Evolutionary conservation across 1,140 invertebrate species (phyloP), one percentile per base, ranked within the genome.

Genomic region (Drosophila busckii): DNA sequence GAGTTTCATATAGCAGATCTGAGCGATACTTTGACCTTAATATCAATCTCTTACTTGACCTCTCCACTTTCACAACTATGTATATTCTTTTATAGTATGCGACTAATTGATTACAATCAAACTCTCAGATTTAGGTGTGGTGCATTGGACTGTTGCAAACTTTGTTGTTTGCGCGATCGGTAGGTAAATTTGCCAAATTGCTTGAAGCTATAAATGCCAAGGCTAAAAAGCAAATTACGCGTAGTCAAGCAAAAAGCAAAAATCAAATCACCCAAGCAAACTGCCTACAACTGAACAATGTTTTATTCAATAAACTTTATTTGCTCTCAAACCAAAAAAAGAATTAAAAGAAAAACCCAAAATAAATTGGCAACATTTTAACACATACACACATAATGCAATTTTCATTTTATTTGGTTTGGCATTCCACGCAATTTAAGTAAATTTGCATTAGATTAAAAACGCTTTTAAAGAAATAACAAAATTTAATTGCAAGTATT

Each of bases 161-260:
- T 60, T 69, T 69, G 41, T 69, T 69, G 61, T 58, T 66, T 83
- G 65, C 67, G 55, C 53, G 40, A 70, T 62, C 65, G 76, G 76
- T 82, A 82, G 76, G 76, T 82, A 82, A 82, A 83, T 70, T 70
- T 52, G 54, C 58, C 54, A 66, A 55, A 34, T 45, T 60, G 56
- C 56, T 54, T 55, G 16, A 60, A 70, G 49, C 70, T 34, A 48
- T 65, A 63, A 67, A 67, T 63, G 67, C 50, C 67, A 80, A 42
- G 19, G 15, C 31, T 15, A 29, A 53, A 53, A 44, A 50, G 22
- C 56, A 67, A 83, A 55, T 52, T 58, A n/a, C n/a, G n/a, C n/a
- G n/a, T n/a, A 31, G 25, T 60, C 49, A 17, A n/a, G n/a, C n/a
- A n/a, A n/a, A n/a, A n/a, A n/a, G 35, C 35, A 29, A 40, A 29